phyloP scores from a whole-genome alignment of 2,888 invertebrate genomes.

The Antitype chi region DNA sequence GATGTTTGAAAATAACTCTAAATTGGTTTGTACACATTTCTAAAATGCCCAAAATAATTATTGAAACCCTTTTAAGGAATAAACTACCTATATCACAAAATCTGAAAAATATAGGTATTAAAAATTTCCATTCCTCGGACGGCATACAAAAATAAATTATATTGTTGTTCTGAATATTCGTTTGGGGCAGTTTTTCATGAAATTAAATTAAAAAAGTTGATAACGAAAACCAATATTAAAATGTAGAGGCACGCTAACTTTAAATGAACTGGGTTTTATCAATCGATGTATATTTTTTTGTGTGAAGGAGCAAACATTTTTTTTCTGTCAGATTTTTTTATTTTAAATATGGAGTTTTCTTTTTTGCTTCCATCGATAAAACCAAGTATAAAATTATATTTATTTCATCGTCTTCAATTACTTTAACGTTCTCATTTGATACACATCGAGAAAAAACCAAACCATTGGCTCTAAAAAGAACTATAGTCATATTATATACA shows the following conservation, averaged over 20 bases:
- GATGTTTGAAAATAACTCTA: background rate
- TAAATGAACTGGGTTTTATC: conserved; percentile 5
- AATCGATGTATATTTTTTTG: background rate
- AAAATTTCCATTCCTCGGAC: conserved; percentile 19
- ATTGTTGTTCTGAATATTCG: conserved; percentile 28
- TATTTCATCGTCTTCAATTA: background rate
- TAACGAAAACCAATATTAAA: conserved; percentile 21
- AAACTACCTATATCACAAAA: background rate
- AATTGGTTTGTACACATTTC: conserved; percentile 1
- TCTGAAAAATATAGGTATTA: background rate
- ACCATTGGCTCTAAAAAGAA: conserved; percentile 39
- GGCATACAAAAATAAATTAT: conserved; percentile 43
- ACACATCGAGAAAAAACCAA: conserved; percentile 1
- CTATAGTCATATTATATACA: conserved; percentile 67
- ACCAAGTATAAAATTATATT: background rate
- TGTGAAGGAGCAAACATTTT: background rate
- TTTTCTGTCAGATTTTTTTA: background rate
- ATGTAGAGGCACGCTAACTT: conserved; percentile 9
- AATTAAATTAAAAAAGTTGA: conserved; percentile 26
- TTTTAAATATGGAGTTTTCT: background rate
- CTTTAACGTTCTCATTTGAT: conserved; percentile 14
- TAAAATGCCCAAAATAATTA: background rate
- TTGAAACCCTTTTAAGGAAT: background rate
- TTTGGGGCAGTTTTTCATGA: conserved; percentile 5
- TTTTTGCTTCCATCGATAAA: conserved; percentile 7